A percentile compares a stretch with the other conserved stretches of the same genome.
These are phyloP conservation scores for Aleiodes testaceus DNA, from an alignment of 2,888 invertebrate genomes.

Conservation along the genomic window DNA sequence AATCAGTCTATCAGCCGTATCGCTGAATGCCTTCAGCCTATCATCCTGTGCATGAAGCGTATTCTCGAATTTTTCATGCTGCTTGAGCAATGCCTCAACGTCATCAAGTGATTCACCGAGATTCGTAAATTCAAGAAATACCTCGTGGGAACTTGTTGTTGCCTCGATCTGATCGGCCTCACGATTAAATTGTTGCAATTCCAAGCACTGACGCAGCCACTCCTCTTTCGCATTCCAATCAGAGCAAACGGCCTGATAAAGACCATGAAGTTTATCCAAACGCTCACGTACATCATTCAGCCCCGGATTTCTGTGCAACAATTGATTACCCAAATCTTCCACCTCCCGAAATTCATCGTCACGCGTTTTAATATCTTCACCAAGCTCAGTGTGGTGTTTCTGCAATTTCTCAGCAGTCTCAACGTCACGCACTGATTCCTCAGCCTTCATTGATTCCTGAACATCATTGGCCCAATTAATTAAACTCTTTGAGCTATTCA, in stretches of 20 bases:
- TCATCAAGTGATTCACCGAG: slow-evolving; percentile 92
- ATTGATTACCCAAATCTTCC: slow-evolving; percentile 84
- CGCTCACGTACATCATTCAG: slow-evolving; percentile 85
- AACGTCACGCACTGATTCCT: slow-evolving; percentile 89
- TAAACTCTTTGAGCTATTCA: slow-evolving; percentile 86
- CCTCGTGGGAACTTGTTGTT: slow-evolving; percentile 93
- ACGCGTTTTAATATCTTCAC: slow-evolving; percentile 92
- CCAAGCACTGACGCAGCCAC: slow-evolving; percentile 89
- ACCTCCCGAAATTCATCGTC: slow-evolving; percentile 92
- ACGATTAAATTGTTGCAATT: slow-evolving; percentile 92
- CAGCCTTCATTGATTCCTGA: slow-evolving; percentile 85
- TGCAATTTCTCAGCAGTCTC: slow-evolving; percentile 92
- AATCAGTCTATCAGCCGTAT: slow-evolving; percentile 87
- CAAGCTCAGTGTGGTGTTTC: slow-evolving; percentile 92
- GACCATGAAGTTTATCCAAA: slow-evolving; percentile 81
- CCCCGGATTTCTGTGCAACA: slow-evolving; percentile 83
- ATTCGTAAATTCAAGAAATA: slow-evolving; percentile 91
- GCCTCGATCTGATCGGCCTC: slow-evolving; percentile 99
- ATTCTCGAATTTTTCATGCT: slow-evolving; percentile 95
- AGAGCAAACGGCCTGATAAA: slow-evolving; percentile 82
- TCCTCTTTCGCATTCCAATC: slow-evolving; percentile 89
- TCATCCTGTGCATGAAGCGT: slow-evolving; percentile 95
- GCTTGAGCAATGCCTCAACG: slow-evolving; percentile 92
- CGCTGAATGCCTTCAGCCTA: slow-evolving; percentile 86
- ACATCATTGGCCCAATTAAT: slow-evolving; percentile 88